phyloP scores from a whole-genome alignment of 2,797 vertebrate genomes.

The Mallotus villosus region DNA sequence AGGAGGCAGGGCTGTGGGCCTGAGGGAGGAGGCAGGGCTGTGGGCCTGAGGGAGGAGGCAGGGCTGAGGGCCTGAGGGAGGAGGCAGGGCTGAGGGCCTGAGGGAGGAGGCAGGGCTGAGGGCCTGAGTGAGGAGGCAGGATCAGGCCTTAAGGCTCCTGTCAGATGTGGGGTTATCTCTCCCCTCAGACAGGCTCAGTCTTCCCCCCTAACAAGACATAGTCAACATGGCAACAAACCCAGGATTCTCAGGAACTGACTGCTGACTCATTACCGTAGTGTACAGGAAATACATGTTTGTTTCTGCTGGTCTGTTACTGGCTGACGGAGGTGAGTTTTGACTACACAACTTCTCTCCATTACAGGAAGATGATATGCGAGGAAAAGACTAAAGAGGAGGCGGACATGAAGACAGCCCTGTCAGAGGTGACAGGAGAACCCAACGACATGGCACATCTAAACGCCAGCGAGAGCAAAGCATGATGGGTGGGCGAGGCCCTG shows the following conservation, averaged over 20 bases:
- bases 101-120: conserved; percentile 31
- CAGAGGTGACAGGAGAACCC: conserved; percentile 84
- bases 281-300: background rate
- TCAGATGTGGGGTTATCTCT: conserved; percentile 23
- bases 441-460: conserved; percentile 90
- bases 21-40: background rate
- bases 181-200: conserved; percentile 25
- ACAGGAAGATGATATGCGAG: conserved; percentile 85
- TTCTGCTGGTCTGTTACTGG: background rate
- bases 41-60: conserved; percentile 28
- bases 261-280: background rate
- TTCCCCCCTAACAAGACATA: conserved; percentile 4
- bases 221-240: background rate
- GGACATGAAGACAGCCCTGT: conserved; percentile 78
- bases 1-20: conserved; percentile 9
- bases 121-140: conserved; percentile 18
- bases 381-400: conserved; percentile 79
- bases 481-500: conserved; percentile 70
- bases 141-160: conserved; percentile 32
- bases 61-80: too few relatives aligned
- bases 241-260: too few relatives aligned
- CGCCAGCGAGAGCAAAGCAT: conserved; percentile 88
- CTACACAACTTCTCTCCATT: conserved; percentile 26
- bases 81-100: too few relatives aligned
- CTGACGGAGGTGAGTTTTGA: background rate